phyloP scores from a whole-genome alignment of 2,113 vertebrate genomes.

The Sorex araneus region DNA sequence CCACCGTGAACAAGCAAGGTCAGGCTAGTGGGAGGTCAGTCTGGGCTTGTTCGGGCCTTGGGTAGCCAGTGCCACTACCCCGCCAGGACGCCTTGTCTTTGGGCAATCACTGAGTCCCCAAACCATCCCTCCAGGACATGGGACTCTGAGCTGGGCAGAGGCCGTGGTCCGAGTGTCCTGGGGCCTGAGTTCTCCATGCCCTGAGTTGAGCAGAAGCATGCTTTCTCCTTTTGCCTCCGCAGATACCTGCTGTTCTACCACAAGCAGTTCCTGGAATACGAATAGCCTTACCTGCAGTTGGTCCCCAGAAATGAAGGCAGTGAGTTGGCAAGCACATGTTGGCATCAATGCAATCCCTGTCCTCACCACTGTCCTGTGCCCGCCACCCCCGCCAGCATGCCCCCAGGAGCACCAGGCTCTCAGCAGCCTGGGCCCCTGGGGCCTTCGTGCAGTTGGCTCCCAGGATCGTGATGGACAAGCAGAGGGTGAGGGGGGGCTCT shows the following conservation, averaged over 20 bases:
- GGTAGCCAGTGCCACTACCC: not conserved
- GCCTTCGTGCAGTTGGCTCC: not conserved
- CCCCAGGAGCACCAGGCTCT: constrained; percentile 90
- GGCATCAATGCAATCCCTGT: constrained; percentile 90
- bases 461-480: constrained; percentile 71
- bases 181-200: accelerated
- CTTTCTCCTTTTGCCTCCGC: constrained; percentile 24
- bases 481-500: constrained; percentile 67
- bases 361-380: constrained; percentile 90
- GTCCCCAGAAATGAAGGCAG: constrained; percentile 80
- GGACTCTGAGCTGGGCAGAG: too few relatives aligned
- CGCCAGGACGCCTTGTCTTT: too few relatives aligned
- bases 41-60: too few relatives aligned
- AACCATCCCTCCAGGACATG: not conserved
- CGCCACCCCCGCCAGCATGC: constrained; percentile 73
- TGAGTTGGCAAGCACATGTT: constrained; percentile 81
- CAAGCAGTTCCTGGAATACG: constrained; percentile 98
- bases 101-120: not conserved
- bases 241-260: constrained; percentile 98
- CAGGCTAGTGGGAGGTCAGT: accelerated
- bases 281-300: constrained; percentile 90
- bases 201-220: accelerated
- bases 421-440: constrained; percentile 49
- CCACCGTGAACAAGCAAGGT: not conserved
- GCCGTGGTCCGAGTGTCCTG: accelerated